Evolutionary conservation across 2,113 vertebrate species (phyloP), one percentile per base, ranked within the genome.

Genomic region (Aspidoscelis tigris): DNA sequence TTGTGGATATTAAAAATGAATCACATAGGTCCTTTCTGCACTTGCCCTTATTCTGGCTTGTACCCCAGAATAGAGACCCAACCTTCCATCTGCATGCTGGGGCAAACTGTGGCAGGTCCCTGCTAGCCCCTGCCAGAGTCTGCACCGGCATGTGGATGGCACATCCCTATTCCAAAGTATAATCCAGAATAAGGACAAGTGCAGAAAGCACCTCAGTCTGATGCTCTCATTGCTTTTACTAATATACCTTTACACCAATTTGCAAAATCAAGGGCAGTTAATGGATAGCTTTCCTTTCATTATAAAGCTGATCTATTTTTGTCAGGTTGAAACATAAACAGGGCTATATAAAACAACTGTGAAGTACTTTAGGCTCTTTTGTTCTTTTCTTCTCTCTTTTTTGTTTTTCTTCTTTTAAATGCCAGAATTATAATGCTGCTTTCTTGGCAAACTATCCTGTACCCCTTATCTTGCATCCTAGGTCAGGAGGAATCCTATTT

Each of bases 1-100:
- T 80, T 92, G 94, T 1, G 88, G 81, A 92, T 0, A 95, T 95
- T 3, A 76, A 76, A 55, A 75, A 2, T 1, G 2, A 10, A 73
- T 73, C 11, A 11, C 39, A 47, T 7, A 12, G 7, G 21, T 41
- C 9, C 22, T 71, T 58, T 55, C 55, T 55, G 55, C 55, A 55
- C 55, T 12, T 55, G 55, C 10, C 14, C 3, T 5, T 9, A 12
- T 14, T 14, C 14, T 55, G 55, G 55, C 55, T 12, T 55, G 9
- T 14, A 55, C 55, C 9, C 55, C 55, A 12, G 55, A 55, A 14
- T 14, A 55, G 10, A 55, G 55, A 55, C 9, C 14, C 55, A 55
- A 12, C 14, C 55, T 14, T 55, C 10, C 55, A 12, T 14, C 55
- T 55, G 55, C 33, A 33, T 33, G 33, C 33, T 33, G 33, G 33